Percentiles rank a stretch among this genome's conserved stretches.
Evolutionary conservation across 2,797 vertebrate species (phyloP).

Genomic region (Varecia variegata): DNA sequence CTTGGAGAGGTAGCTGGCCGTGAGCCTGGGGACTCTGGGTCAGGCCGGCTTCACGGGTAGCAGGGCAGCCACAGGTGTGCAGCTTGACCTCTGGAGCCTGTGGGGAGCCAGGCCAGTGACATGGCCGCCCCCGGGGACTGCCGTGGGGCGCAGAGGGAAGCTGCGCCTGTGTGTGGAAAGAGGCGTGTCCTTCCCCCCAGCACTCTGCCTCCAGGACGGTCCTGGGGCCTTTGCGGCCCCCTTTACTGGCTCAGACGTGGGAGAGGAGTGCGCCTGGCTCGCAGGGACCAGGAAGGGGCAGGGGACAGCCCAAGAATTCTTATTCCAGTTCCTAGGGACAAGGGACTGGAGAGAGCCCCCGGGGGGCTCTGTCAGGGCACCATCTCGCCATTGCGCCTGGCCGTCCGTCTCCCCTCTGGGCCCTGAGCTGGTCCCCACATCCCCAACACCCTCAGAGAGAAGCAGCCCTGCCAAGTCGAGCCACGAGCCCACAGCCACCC

Average conservation of each 20-base stretch:
- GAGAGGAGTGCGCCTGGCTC: neutral
- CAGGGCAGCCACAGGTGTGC: neutral
- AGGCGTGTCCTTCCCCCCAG: neutral
- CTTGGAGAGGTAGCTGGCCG: too few relatives aligned
- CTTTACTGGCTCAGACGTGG: neutral
- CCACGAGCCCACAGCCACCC: neutral
- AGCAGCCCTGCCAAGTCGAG: too few relatives aligned
- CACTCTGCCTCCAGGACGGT: neutral
- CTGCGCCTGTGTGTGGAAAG: rapidly evolving
- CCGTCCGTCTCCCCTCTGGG: neutral
- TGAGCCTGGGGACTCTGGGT: neutral
- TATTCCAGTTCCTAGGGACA: neutral
- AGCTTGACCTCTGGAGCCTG: neutral
- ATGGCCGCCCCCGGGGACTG: neutral
- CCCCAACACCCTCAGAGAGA: neutral
- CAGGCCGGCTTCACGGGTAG: too few relatives aligned
- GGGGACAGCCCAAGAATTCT: neutral
- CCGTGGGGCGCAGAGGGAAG: neutral
- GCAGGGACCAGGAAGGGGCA: neutral
- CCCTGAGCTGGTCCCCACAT: neutral
- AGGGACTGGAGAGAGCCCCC: neutral
- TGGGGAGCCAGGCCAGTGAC: neutral
- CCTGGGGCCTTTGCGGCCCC: neutral
- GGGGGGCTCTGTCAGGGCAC: neutral
- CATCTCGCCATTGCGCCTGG: neutral